Conservation (phyloP, 2,797 vertebrate genomes). For the Loris lydekkerianus region DNA sequence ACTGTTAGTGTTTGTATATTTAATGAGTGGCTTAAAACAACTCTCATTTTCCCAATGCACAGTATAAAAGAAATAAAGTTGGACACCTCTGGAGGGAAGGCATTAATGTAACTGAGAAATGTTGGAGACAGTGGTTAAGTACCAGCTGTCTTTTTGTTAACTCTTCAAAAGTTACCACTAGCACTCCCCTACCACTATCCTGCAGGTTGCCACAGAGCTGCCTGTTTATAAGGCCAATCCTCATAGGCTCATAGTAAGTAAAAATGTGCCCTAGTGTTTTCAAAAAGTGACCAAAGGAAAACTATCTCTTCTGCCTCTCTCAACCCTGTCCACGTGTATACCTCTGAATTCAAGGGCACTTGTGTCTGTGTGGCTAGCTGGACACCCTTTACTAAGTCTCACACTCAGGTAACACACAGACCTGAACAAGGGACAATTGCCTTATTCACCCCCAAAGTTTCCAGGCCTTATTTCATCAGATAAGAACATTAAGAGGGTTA, state of each 20-base stretch:
- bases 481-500: background rate
- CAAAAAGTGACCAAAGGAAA: constrained; percentile 15
- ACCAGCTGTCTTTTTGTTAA: background rate
- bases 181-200: background rate
- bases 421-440: background rate
- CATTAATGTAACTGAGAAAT: background rate
- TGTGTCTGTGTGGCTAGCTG: background rate
- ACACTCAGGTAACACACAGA: background rate
- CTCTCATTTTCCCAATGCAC: too few species aligned
- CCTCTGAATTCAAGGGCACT: background rate
- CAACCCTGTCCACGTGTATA: background rate
- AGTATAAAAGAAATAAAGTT: too few species aligned
- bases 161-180: background rate
- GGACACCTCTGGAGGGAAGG: background rate
- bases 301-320: background rate
- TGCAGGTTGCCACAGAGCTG: background rate
- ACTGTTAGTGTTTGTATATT: too few species aligned
- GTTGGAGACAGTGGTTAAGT: background rate
- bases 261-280: background rate
- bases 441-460: background rate
- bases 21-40: too few species aligned
- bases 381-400: background rate
- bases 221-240: background rate
- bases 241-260: constrained; percentile 44
- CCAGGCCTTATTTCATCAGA: background rate